Percentiles rank a stretch among this genome's conserved stretches.
Conservation (phyloP, 2,113 vertebrate species). For the Tyrannus savana region DNA sequence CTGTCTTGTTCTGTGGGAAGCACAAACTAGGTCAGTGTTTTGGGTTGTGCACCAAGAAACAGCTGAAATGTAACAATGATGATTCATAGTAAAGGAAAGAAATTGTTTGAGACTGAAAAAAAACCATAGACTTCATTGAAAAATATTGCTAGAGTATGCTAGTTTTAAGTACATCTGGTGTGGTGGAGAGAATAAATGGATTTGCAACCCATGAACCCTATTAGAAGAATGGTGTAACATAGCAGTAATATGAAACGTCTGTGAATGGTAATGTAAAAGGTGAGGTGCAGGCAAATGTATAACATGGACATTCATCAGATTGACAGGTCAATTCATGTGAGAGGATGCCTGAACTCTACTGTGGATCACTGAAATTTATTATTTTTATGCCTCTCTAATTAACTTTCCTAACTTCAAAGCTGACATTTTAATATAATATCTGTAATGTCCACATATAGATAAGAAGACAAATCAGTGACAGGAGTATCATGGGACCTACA, state of each 20-base stretch:
- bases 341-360: not conserved
- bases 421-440: not conserved
- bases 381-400: not conserved
- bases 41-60: not conserved
- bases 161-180: not conserved
- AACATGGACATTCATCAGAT: not conserved
- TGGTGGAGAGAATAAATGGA: not conserved
- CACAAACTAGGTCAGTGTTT: not conserved
- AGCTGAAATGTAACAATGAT: not conserved
- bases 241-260: not conserved
- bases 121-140: not conserved
- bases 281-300: not conserved
- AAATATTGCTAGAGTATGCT: not conserved
- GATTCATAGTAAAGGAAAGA: not conserved
- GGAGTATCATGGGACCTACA: accelerated
- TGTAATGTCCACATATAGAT: not conserved
- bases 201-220: not conserved
- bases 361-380: not conserved
- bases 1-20: not conserved
- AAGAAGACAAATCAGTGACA: not conserved
- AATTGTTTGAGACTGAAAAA: not conserved
- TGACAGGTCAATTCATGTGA: not conserved
- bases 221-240: not conserved
- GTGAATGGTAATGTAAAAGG: not conserved
- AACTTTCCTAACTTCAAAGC: not conserved